Percentiles rank a stretch among this genome's conserved stretches.
phyloP scores from a whole-genome alignment of 2,797 vertebrate genomes.

The Lycodopsis pacificus region DNA sequence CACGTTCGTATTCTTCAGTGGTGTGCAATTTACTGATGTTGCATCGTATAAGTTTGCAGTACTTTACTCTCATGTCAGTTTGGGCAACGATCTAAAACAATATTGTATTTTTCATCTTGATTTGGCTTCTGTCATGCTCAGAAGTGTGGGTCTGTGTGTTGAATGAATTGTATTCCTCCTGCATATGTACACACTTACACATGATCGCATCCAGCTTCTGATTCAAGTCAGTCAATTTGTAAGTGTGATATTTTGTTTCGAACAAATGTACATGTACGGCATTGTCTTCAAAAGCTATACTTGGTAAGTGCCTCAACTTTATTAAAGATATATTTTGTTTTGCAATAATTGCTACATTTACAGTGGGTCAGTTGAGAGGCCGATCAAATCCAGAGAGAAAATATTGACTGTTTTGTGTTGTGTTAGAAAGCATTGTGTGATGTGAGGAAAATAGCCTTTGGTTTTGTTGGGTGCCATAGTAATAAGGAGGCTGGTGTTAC shows the following conservation, averaged over 20 bases:
- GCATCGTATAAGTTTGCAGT: background rate
- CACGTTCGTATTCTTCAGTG: constrained; percentile 4
- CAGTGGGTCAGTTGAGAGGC: constrained; percentile 26
- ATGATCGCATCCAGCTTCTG: background rate
- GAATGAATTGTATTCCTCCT: background rate
- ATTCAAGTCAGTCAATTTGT: constrained; percentile 13
- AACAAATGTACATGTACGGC: background rate
- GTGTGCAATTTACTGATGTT: background rate
- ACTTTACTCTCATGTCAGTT: background rate
- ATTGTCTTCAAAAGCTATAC: background rate
- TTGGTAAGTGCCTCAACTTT: background rate
- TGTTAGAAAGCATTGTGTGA: constrained; percentile 20
- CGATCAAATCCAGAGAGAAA: constrained; percentile 17
- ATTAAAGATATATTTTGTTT: constrained; percentile 1
- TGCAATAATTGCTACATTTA: constrained; percentile 18
- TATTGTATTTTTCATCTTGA: constrained; percentile 15
- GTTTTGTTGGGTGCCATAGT: constrained; percentile 6
- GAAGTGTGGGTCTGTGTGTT: background rate
- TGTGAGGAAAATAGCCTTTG: constrained; percentile 18
- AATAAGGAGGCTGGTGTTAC: constrained; percentile 17
- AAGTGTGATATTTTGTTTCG: background rate
- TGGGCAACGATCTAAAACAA: background rate
- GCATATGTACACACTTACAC: background rate
- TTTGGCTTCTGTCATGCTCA: constrained; percentile 2
- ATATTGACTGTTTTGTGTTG: constrained; percentile 20